Evolutionary conservation across 1,140 invertebrate species (phyloP).

Genomic region (Drosophila quadrilineata): DNA sequence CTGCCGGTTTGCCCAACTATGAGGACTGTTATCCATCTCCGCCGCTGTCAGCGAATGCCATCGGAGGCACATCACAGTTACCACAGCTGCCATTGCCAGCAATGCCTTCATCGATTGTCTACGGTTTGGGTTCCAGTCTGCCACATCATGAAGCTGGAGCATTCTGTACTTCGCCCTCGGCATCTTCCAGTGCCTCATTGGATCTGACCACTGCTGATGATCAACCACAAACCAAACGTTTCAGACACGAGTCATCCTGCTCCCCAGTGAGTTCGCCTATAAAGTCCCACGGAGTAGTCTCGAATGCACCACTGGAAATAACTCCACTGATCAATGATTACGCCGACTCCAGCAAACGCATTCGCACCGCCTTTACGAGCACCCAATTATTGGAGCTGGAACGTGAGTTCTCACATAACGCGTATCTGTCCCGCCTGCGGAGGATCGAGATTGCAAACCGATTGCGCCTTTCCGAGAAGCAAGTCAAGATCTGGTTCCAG

Average conservation of each 20-base stretch:
- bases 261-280: constrained; percentile 70
- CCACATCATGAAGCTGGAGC: constrained; percentile 51
- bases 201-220: constrained; percentile 58
- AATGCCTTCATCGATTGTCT: constrained; percentile 14
- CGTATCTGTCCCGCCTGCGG: constrained; percentile 93
- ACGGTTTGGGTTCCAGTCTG: constrained; percentile 31
- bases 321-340: constrained; percentile 82
- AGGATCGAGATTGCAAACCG: constrained; percentile 96
- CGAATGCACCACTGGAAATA: constrained; percentile 83
- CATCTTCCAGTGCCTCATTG: constrained; percentile 63
- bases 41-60: constrained; percentile 64
- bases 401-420: constrained; percentile 94
- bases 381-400: constrained; percentile 95
- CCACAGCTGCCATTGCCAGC: constrained; percentile 44
- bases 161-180: constrained; percentile 73
- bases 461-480: constrained; percentile 94
- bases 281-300: constrained; percentile 78
- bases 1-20: constrained; percentile 45
- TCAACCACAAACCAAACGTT: constrained; percentile 59
- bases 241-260: constrained; percentile 68
- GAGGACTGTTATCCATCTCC: constrained; percentile 81
- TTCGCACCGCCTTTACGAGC: constrained; percentile 95
- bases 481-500: constrained; percentile 97
- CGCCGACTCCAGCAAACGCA: constrained; percentile 87
- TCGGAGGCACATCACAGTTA: background rate